Base-by-base conservation (phyloP, 1,140 invertebrate genomes). In the Pteromalus puparum region DNA sequence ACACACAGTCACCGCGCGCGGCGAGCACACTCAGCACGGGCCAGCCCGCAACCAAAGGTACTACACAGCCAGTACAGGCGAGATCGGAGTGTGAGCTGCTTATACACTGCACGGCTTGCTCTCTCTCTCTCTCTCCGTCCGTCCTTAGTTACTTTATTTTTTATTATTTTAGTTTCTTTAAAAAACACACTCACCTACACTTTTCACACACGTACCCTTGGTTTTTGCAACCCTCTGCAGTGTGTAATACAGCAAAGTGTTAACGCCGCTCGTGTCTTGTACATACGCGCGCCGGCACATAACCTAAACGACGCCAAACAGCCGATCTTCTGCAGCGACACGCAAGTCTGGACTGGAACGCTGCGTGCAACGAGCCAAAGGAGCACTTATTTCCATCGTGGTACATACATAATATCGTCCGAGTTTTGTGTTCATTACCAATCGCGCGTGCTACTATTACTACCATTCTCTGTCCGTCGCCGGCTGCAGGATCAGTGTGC, bases 41-140 rank as follows among this genome's bases (percentile, higher is more conserved):
- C 89, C 88, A 90, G 91, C 91, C 89, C 91, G 92, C 90, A 92
- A 92, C 92, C 92, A 93, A 93, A 93, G 92, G 92, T 93, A 92
- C 87, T 93, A 92, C 87, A 87, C 42, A 74, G 53, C 28, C 28
- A 26, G 34, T 68, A 68, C 18, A 68, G 34, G 30, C 65, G 65
- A 68, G 65, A 68, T 26, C 65, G 1, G 65, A 26, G 26, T 68
- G 65, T 68, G 65, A 26, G 65, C 65, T 26, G 30, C 61, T 2
- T 61, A 61, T 61, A 61, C 53, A 67, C 65, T 9, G 9, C 9
- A 48, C 34, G 10, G 53, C 53, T 21, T 18, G 65, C 6, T 26
- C 65, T 68, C 65, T 6, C 38, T 42, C 7, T 42, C 38, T 38
- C 65, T 12, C 65, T n/a, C 26, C n/a, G n/a, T 12, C 65, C 10